phyloP scores from a whole-genome alignment of 2,113 vertebrate species.

The Tringa solitaria region DNA sequence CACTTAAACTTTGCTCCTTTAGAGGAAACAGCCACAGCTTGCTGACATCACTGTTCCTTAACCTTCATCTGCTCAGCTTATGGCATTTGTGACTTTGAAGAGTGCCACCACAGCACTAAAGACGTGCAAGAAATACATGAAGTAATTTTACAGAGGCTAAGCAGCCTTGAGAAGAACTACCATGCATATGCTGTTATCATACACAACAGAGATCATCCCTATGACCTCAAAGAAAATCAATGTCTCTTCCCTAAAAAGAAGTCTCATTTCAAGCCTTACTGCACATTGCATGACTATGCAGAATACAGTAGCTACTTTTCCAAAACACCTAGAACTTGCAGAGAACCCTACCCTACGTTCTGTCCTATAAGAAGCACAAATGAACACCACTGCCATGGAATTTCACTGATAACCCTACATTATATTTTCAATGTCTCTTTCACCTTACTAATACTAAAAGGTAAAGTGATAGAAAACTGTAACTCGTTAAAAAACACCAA shows the following conservation, averaged over 20 bases:
- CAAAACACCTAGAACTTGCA: background rate
- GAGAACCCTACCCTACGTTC: rapidly evolving
- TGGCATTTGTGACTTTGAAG: background rate
- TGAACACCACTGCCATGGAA: rapidly evolving
- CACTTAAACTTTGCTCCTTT: conserved; percentile 2
- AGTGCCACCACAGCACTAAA: background rate
- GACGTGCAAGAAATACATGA: rapidly evolving
- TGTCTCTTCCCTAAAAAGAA: background rate
- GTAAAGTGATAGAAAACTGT: rapidly evolving
- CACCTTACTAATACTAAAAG: background rate
- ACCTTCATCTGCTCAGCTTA: background rate
- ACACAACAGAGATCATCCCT: background rate
- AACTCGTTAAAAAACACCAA: too few relatives aligned
- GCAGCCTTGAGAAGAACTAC: background rate
- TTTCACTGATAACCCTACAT: rapidly evolving
- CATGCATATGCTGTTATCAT: rapidly evolving
- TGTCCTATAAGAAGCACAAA: too few relatives aligned
- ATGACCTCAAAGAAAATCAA: background rate
- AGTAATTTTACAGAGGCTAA: background rate
- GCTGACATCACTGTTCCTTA: background rate
- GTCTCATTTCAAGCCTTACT: background rate
- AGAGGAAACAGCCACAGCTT: background rate
- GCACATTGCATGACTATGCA: background rate
- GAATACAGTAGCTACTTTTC: background rate
- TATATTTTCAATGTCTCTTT: rapidly evolving